Percentiles rank a stretch among this genome's conserved stretches.
These are phyloP conservation scores for Pseudeuparius sepicola DNA, from an alignment of 2,888 invertebrate genomes.

Conservation along the genomic window DNA sequence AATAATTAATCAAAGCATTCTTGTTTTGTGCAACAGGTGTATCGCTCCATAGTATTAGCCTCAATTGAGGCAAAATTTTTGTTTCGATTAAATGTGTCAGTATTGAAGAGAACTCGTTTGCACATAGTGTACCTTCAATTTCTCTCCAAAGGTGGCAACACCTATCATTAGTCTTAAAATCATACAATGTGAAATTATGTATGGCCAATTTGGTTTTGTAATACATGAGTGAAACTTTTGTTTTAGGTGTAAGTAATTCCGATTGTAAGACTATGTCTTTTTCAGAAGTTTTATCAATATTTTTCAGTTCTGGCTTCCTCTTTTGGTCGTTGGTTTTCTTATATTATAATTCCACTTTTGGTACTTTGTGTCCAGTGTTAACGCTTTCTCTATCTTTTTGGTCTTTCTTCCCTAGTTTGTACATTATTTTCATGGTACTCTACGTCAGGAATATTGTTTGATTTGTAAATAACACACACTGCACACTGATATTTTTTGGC, in stretches of 20 bases:
- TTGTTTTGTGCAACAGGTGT: neutral
- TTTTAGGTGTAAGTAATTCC: constrained; percentile 18
- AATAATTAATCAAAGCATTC: constrained; percentile 8
- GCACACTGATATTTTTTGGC: constrained; percentile 25
- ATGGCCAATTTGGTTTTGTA: constrained; percentile 22
- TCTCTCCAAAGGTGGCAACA: constrained; percentile 26
- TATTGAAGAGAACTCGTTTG: constrained; percentile 8
- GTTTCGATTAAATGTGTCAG: constrained; percentile 5
- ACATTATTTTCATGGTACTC: no score
- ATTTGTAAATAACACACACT: no score
- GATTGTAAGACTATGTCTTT: constrained; percentile 20
- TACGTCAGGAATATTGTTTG: no score
- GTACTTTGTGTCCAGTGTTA: no score
- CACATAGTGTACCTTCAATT: constrained; percentile 16
- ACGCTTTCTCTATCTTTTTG: no score
- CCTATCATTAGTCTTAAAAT: constrained; percentile 22
- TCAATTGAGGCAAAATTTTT: constrained; percentile 4
- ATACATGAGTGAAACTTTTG: constrained; percentile 19
- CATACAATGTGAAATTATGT: constrained; percentile 25
- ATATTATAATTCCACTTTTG: no score
- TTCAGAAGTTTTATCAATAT: no score
- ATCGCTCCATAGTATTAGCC: constrained; percentile 4
- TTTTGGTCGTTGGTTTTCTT: no score
- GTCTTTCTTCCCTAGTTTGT: no score
- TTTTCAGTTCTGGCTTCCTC: no score